Evolutionary conservation across 2,113 vertebrate genomes (phyloP), one percentile per base, ranked within the genome.

Genomic region (Amphiprion ocellaris): DNA sequence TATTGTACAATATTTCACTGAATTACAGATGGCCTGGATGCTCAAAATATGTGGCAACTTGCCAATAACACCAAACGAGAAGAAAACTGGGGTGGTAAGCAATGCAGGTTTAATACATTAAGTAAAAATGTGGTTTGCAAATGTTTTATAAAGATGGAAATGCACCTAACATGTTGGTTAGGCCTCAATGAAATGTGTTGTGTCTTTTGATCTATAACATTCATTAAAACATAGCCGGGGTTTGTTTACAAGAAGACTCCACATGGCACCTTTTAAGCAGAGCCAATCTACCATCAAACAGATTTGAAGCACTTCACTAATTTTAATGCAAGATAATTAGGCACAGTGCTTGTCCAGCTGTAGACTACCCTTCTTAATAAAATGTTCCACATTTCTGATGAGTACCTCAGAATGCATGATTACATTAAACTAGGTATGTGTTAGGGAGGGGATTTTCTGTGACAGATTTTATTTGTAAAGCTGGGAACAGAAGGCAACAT

Each of bases 281-380:
- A 44, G 14, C 24, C 6, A n/a, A 19, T 61, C 21, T 39, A 26
- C n/a, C 0, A 12, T 0, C 4, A 52, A 21, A 26, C 1, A 0
- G n/a, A 39, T 49, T 68, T 37, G 12, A 74, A 71, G 11, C 41
- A 28, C 30, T 17, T 78, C 21, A 23, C 24, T 21, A 12, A 41
- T 33, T 66, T 41, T 16, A 61, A 67, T 21, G 41, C 21, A 44
- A 16, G 47, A 5, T 28, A 49, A 69, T 62, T 52, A 47, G 21
- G 1, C 39, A 16, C 49, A 15, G n/a, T 47, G 9, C 56, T 17
- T 2, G 7, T 60, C 16, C 41, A 47, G 24, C 41, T 75, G 69
- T 37, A 10, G 9, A 69, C 21, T 62, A 28, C 55, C 3, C 33
- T 39, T 14, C 15, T 41, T 41, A 41, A 11, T 26, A 53, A 62